Base-by-base conservation (phyloP, 2,797 vertebrate species). In the Pterois miles region DNA sequence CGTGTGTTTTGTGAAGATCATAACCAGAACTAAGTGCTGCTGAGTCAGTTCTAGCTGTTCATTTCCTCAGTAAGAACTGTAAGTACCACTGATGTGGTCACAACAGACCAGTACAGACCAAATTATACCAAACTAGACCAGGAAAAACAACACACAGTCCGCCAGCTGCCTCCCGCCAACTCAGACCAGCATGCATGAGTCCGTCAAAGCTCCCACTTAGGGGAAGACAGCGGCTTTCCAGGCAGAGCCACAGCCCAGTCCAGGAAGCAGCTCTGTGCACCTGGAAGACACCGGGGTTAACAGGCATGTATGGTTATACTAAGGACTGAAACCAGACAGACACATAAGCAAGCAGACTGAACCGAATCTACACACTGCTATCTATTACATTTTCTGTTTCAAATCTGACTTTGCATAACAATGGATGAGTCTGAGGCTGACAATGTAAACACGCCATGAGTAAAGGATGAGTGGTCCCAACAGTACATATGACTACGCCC, bases 1-100 rank as follows among this genome's bases (percentile, higher is more conserved):
- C 12, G 34, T 40, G 59, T 62, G 59, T 62, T 78, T 50, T 76
- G 64, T 81, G 74, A 84, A 83, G 76, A 90, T 91, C 74, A 88
- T 76, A 91, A 88, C 84, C 88, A 93, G 87, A 89, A 82, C 81
- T 73, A 80, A 81, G 81, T 76, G 80, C 81, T 88, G 94, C 93
- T 95, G 93, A 95, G 88, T 95, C 93, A 95, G 89, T 88, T 77
- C 20, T 91, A 85, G 91, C 86, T 85, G 75, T 90, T 89, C 81
- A 90, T 93, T 92, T 92, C 86, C 91, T 86, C 82, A 56, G 72
- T 43, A 40, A 46, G 60, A 72, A 46, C 73, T 59, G 66, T 58
- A 65, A 83, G 85, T 27, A 31, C 70, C 74, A 91, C 78, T 95
- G 93, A 96, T 95, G 94, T 94, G 94, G 94, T 95, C 83, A 88